Conservation (phyloP, 2,797 vertebrate species). For the Numenius phaeopus region DNA sequence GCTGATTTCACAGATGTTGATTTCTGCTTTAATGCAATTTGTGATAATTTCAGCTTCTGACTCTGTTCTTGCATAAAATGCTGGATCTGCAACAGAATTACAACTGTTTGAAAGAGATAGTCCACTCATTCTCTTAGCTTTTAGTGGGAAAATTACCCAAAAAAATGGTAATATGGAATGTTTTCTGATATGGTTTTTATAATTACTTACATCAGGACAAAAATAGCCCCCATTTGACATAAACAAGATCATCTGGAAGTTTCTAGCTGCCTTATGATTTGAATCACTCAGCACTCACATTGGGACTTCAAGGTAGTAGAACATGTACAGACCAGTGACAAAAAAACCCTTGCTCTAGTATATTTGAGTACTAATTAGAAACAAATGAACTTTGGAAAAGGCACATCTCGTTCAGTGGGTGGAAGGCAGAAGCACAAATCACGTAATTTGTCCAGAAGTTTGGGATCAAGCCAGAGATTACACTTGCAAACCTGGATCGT, state of each 20-base stretch:
- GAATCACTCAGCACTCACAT: background rate
- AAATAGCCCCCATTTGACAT: background rate
- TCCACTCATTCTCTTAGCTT: background rate
- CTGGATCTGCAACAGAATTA: background rate
- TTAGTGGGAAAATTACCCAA: background rate
- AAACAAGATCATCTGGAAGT: background rate
- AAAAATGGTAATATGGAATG: background rate
- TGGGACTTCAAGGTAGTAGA: background rate
- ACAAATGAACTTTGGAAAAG: background rate
- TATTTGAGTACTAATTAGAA: background rate
- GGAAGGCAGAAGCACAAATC: background rate
- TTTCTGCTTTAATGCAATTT: background rate
- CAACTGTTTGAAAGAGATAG: background rate
- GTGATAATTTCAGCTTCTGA: background rate
- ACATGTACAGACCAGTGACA: background rate
- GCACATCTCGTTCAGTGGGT: background rate
- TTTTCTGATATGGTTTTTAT: background rate
- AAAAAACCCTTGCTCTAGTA: background rate
- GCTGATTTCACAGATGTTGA: background rate
- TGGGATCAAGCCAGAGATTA: background rate
- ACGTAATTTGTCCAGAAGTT: background rate
- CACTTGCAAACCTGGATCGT: background rate
- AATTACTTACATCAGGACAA: background rate
- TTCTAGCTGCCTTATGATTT: background rate
- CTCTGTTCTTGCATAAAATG: background rate